These are phyloP conservation scores for Plectropomus leopardus DNA, from an alignment of 2,113 vertebrate species.

Conservation along the genomic window DNA sequence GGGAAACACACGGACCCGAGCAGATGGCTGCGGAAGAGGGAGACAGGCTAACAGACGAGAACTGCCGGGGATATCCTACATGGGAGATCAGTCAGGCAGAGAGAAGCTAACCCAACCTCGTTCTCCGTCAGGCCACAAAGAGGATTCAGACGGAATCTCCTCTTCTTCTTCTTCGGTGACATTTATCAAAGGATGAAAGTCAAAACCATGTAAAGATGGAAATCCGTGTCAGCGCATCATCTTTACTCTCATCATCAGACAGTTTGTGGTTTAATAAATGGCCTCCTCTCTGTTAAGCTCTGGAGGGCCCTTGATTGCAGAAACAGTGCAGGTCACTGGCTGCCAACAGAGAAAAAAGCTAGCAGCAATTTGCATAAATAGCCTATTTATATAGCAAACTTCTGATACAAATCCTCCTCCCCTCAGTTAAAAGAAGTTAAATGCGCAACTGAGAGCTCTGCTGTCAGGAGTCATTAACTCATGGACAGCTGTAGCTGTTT, in stretches of 20 bases:
- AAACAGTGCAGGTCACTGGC: constrained; percentile 66
- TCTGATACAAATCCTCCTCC: constrained; percentile 61
- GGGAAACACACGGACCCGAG: constrained; percentile 68
- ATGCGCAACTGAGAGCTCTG: constrained; percentile 60
- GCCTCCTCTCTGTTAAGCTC: constrained; percentile 57
- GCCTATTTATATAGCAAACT: constrained; percentile 71
- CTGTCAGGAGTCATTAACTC: constrained; percentile 67
- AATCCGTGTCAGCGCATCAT: constrained; percentile 36
- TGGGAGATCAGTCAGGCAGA: constrained; percentile 71
- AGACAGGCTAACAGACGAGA: constrained; percentile 76
- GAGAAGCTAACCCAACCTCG: constrained; percentile 40
- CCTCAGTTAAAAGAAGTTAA: constrained; percentile 62
- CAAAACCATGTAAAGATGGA: constrained; percentile 40
- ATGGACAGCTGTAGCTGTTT: constrained; percentile 54
- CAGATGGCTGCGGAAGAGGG: constrained; percentile 78
- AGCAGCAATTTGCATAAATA: constrained; percentile 77
- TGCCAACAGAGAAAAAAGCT: constrained; percentile 58
- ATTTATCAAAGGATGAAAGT: constrained; percentile 58
- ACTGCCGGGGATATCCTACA: constrained; percentile 79
- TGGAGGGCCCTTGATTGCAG: constrained; percentile 71
- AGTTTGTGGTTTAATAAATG: constrained; percentile 58
- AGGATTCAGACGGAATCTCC: constrained; percentile 63
- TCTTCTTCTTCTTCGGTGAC: constrained; percentile 36
- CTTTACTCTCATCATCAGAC: constrained; percentile 52
- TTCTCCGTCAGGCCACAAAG: constrained; percentile 47